Evolutionary conservation across 2,888 invertebrate species (phyloP), one percentile per base, ranked within the genome.

Genomic region (Plusia festucae): DNA sequence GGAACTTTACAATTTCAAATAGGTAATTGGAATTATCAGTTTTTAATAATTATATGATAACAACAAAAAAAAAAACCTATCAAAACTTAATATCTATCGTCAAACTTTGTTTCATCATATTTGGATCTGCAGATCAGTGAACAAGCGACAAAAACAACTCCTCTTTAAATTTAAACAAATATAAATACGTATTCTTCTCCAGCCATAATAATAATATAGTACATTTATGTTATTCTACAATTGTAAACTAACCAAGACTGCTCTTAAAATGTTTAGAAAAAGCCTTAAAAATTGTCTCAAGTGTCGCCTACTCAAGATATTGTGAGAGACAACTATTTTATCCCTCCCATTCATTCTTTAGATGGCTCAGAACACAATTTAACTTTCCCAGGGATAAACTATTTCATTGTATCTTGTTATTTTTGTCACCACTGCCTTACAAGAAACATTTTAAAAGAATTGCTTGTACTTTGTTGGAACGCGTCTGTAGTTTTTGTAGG

Each of bases 281-380:
- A 32, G 13, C n/a, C 5, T 18, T 58, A 52, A 20, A 34, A 59
- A 68, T 49, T 57, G 65, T 53, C 53, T 27, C 44, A 49, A 60
- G 58, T 55, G 77, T n/a, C n/a, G n/a, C 60, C 60, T 64, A 68
- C 61, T 79, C 30, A 18, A 56, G 32, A 68, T 57, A 60, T 64
- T 30, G 22, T 24, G 22, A 27, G 46, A 32, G 60, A 60, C 27
- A 57, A 66, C 51, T 64, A 46, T 51, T 22, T 22, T 11, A 20
- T 46, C 34, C 24, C 22, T 55, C 22, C 32, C 60, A 60, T 67
- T 62, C 4, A 16, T 76, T 65, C 24, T 68, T 67, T 66, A 63
- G 53, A 69, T 69, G 57, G 69, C 53, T 54, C n/a, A 13, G 1
- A 76, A 79, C 18, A 65, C 64, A 68, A 70, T 76, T 70, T 68